Conservation (phyloP, 2,113 vertebrate species). For the Brienomyrus longianalis region DNA sequence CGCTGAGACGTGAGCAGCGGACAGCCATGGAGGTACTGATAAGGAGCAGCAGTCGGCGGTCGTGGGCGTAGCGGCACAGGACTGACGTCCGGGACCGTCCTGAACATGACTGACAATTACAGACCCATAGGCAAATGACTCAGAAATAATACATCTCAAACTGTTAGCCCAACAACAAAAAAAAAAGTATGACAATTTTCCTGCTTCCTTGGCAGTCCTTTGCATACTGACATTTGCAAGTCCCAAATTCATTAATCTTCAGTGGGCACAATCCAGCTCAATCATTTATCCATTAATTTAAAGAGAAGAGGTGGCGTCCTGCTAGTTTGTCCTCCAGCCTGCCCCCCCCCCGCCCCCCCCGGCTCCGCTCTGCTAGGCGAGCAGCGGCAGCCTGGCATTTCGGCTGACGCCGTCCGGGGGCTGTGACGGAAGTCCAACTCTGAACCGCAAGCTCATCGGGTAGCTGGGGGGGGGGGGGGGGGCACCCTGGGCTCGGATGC, state of each 20-base stretch:
- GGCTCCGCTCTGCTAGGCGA: too few species aligned
- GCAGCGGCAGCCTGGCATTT: neutral
- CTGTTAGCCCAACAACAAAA: neutral
- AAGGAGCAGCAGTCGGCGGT: neutral
- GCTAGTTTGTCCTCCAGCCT: neutral
- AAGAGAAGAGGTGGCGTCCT: neutral
- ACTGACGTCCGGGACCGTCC: neutral
- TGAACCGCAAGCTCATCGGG: neutral
- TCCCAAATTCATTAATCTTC: slow-evolving; percentile 6
- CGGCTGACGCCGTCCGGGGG: neutral
- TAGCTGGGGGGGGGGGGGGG: neutral
- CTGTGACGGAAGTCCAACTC: neutral
- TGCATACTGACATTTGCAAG: slow-evolving; percentile 7
- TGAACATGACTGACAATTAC: neutral
- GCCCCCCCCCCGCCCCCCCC: neutral
- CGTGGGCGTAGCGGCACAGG: too few species aligned
- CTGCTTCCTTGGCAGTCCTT: slow-evolving; percentile 3
- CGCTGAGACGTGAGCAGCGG: neutral
- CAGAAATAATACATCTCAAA: neutral
- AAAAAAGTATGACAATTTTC: neutral
- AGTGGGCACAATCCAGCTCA: neutral
- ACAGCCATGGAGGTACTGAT: neutral
- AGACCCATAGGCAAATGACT: neutral
- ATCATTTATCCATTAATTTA: slow-evolving; percentile 12
- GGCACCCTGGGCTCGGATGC: neutral